These are phyloP conservation scores for Odontothrips loti DNA, from an alignment of 2,888 invertebrate genomes.

Conservation along the genomic window DNA sequence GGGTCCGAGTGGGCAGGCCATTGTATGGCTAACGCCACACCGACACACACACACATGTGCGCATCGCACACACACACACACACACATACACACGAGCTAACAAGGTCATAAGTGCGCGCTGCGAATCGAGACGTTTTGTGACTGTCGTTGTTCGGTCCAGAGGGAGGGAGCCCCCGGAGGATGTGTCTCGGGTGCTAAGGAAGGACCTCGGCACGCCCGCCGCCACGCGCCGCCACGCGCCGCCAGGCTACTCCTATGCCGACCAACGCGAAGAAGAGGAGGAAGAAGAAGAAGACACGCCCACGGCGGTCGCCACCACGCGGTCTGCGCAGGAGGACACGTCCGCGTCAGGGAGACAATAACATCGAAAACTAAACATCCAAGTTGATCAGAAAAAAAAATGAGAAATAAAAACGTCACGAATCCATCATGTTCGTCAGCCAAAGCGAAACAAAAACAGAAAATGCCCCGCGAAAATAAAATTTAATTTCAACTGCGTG, in stretches of 20 bases:
- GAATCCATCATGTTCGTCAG: no score
- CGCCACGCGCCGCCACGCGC: background rate
- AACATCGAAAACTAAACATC: background rate
- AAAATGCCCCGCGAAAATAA: no score
- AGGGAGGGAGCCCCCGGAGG: background rate
- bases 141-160: background rate
- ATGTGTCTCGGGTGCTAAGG: background rate
- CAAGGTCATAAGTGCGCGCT: conserved; percentile 22
- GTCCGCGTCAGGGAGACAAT: background rate
- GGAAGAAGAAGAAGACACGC: no score
- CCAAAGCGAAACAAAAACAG: no score
- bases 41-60: background rate
- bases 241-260: background rate
- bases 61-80: background rate
- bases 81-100: background rate
- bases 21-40: conserved; percentile 5
- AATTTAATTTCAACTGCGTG: no score
- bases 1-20: background rate
- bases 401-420: no score
- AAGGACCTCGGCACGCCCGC: background rate
- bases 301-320: no score
- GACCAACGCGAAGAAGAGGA: no score
- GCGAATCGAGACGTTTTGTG: background rate
- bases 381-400: no score
- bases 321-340: no score